Conservation (phyloP, 2,888 invertebrate genomes). For the Nasonia oneida region DNA sequence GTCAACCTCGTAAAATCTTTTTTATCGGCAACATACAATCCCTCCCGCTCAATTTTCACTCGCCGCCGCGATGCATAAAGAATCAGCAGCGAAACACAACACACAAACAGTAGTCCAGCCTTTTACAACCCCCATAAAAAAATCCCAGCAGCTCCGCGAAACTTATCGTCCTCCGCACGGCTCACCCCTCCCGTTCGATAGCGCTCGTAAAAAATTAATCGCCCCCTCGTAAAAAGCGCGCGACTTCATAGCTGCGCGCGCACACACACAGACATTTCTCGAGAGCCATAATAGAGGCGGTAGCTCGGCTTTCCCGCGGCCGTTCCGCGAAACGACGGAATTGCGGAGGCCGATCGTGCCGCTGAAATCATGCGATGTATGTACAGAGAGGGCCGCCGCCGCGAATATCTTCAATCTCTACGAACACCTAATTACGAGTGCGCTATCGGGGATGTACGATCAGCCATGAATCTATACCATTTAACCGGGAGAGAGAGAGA, state of each 20-base stretch:
- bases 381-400: background rate
- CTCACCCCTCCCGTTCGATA: constrained; percentile 32
- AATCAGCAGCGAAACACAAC: background rate
- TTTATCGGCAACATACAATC: background rate
- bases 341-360: background rate
- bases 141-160: background rate
- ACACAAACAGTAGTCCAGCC: background rate
- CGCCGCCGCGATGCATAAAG: background rate
- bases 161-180: background rate
- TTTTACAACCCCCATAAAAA: constrained; percentile 43
- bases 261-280: background rate
- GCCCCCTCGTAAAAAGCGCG: constrained; percentile 17
- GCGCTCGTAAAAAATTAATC: constrained; percentile 57
- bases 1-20: background rate
- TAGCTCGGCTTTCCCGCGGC: background rate
- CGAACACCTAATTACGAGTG: constrained; percentile 62
- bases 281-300: constrained; percentile 13
- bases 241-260: background rate
- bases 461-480: constrained; percentile 59
- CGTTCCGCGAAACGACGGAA: constrained; percentile 26
- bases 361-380: constrained; percentile 20
- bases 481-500: constrained; percentile 21
- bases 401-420: constrained; percentile 58
- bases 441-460: constrained; percentile 60
- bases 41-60: background rate